Evolutionary conservation across 2,888 invertebrate genomes (phyloP).

Genomic region (Agonopterix arenella): DNA sequence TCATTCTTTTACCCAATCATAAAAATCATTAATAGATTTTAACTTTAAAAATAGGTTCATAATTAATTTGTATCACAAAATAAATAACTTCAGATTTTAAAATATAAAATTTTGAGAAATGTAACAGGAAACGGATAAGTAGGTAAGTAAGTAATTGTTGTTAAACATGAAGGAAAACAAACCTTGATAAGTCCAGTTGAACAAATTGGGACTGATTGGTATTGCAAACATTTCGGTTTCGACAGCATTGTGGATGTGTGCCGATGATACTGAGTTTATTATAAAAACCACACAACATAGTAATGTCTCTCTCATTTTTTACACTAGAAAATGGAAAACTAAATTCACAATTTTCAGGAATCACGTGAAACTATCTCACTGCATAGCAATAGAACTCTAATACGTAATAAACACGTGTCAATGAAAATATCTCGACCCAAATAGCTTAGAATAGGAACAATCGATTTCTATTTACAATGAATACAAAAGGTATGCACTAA

Average conservation of each 20-base stretch:
- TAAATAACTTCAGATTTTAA: too few species aligned
- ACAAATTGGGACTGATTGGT: slow-evolving; percentile 85
- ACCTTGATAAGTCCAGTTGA: slow-evolving; percentile 89
- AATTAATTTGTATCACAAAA: too few species aligned
- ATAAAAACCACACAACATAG: slow-evolving; percentile 1
- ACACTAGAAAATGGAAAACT: slow-evolving; percentile 9
- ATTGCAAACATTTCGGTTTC: slow-evolving; percentile 88
- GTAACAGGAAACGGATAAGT: too few species aligned
- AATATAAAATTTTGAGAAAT: too few species aligned
- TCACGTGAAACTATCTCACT: slow-evolving; percentile 1
- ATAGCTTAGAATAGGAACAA: slow-evolving; percentile 49
- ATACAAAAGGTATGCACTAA: slow-evolving; percentile 32
- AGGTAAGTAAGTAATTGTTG: too few species aligned
- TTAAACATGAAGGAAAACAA: slow-evolving; percentile 8
- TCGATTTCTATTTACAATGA: slow-evolving; percentile 61
- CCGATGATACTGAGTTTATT: background rate
- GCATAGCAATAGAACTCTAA: too few species aligned
- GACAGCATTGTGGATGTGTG: slow-evolving; percentile 66
- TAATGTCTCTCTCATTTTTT: slow-evolving; percentile 8
- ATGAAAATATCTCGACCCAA: slow-evolving; percentile 32
- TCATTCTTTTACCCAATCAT: background rate
- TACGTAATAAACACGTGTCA: slow-evolving; percentile 13
- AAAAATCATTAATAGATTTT: background rate
- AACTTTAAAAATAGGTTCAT: too few species aligned
- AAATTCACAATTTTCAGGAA: slow-evolving; percentile 3